Percentiles rank a stretch among this genome's conserved stretches.
These are phyloP conservation scores for Conchocele bisecta DNA, from an alignment of 2,888 invertebrate species.

Conservation along the genomic window DNA sequence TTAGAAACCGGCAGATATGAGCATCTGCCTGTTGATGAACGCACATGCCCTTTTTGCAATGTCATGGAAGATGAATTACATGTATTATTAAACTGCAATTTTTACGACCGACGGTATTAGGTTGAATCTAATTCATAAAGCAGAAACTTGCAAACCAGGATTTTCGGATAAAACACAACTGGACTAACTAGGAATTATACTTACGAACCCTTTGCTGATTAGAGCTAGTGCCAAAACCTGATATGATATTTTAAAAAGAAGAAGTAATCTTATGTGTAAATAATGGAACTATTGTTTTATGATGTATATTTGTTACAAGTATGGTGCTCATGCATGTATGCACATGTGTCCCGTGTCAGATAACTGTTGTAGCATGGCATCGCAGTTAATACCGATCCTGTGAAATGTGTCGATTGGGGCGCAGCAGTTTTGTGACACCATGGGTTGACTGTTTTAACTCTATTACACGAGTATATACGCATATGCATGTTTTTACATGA, in stretches of 20 bases:
- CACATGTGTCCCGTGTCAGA: too few relatives aligned
- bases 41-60: conserved; percentile 3
- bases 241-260: not conserved
- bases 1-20: conserved; percentile 3
- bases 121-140: not conserved
- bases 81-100: not conserved
- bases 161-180: not conserved
- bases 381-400: too few relatives aligned
- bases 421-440: too few relatives aligned
- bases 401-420: too few relatives aligned
- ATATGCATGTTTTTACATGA: too few relatives aligned
- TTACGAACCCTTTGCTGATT: not conserved
- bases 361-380: too few relatives aligned
- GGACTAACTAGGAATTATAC: not conserved
- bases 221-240: conserved; percentile 10
- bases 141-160: not conserved
- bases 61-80: conserved; percentile 3
- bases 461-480: too few relatives aligned
- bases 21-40: not conserved
- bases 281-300: too few relatives aligned
- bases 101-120: not conserved
- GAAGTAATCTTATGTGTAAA: not conserved
- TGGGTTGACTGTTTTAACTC: too few relatives aligned
- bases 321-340: too few relatives aligned
- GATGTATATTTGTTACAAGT: too few relatives aligned